Percentiles rank a stretch among this genome's conserved stretches.
These are phyloP conservation scores for Julus scanicus DNA, from an alignment of 2,888 invertebrate species.

Conservation along the genomic window DNA sequence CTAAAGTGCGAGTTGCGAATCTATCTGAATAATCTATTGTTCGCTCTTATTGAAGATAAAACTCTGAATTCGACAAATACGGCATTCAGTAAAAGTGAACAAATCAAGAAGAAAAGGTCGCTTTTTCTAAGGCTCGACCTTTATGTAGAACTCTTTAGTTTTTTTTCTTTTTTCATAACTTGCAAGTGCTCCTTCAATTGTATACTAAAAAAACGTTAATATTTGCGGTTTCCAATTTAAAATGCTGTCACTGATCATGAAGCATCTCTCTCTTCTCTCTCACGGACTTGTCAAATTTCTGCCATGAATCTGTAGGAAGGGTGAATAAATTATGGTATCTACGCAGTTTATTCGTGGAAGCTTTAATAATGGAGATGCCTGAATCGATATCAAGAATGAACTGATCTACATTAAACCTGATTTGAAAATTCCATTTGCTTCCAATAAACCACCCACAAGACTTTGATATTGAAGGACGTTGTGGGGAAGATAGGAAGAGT, in stretches of 20 bases:
- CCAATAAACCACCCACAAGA: conserved; percentile 12
- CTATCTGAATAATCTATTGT: too few relatives aligned
- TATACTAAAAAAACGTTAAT: not conserved
- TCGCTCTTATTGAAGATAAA: not conserved
- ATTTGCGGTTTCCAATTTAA: conserved; percentile 15
- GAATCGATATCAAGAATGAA: conserved; percentile 33
- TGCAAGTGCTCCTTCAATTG: not conserved
- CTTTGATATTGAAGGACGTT: not conserved
- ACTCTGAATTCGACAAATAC: not conserved
- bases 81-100: not conserved
- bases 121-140: not conserved
- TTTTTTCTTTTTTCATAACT: not conserved
- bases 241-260: conserved; percentile 2
- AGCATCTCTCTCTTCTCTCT: not conserved
- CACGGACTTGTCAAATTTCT: conserved; percentile 14
- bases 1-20: not conserved
- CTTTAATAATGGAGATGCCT: conserved; percentile 15
- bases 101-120: not conserved
- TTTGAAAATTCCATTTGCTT: conserved; percentile 33
- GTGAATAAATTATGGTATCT: conserved; percentile 1
- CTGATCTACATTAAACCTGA: conserved; percentile 28
- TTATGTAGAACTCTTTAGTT: not conserved
- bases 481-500: not conserved
- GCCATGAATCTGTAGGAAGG: not conserved
- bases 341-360: conserved; percentile 15